Conservation (phyloP, 2,113 vertebrate species). For the Crypturellus undulatus region DNA sequence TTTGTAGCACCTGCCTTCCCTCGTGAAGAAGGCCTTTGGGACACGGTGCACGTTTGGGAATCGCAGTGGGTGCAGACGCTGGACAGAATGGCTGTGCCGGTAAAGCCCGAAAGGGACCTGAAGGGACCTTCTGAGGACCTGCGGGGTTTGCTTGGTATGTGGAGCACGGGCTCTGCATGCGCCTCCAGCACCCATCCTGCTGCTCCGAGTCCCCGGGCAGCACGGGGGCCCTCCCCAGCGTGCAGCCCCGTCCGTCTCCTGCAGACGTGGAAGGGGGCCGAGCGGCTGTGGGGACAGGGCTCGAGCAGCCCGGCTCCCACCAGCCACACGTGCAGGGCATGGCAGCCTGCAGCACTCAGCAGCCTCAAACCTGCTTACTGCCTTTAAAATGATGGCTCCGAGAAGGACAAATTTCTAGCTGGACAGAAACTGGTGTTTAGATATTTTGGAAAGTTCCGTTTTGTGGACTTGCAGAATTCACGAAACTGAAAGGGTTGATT, state of each 20-base stretch:
- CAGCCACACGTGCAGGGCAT: not conserved
- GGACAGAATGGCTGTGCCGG: not conserved
- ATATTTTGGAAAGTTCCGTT: not conserved
- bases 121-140: not conserved
- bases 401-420: not conserved
- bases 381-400: not conserved
- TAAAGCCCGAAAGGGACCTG: not conserved
- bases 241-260: no score
- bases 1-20: not conserved
- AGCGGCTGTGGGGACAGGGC: no score
- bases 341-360: not conserved
- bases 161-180: not conserved
- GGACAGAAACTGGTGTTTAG: rapidly evolving
- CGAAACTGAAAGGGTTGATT: not conserved
- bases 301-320: not conserved
- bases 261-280: not conserved
- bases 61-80: not conserved
- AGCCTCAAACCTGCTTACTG: not conserved
- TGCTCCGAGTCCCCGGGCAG: not conserved
- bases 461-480: not conserved
- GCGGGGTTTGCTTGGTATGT: not conserved
- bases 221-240: not conserved
- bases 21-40: not conserved
- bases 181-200: not conserved
- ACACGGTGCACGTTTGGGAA: not conserved